Evolutionary conservation across 2,888 invertebrate genomes (phyloP), one percentile per base, ranked within the genome.

Genomic region (Drosophila mettleri): DNA sequence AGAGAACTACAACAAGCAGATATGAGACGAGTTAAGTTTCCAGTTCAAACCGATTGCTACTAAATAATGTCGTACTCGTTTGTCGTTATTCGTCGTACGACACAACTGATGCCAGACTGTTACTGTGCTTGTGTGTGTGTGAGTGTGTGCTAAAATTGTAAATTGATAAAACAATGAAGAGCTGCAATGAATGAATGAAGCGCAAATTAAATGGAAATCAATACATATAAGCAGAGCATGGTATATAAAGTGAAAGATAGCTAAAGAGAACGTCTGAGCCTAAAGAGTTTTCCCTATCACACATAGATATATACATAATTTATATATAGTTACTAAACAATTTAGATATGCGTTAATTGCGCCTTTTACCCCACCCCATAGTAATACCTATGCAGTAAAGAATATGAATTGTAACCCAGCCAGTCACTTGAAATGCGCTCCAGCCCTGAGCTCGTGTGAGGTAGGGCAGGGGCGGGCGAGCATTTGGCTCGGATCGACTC

Each of bases 121-220:
- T 7, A 54, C 43, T 45, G 46, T 39, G 14, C 16, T 29, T 61
- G 27, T 62, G 36, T 33, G 9, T 20, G 12, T 64, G 53, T 29
- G 9, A n/a, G 43, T 81, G 69, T 83, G 86, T 71, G 83, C 64
- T 84, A 74, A 84, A 84, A 86, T 84, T 84, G 83, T 86, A 83
- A 84, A 84, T 84, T 84, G 86, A 86, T 86, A 83, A 82, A 79
- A 78, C 80, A 78, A 74, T 70, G 76, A 73, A 71, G 58, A 63
- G 62, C 61, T 62, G 70, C 78, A 81, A 80, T 86, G 75, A 86
- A 86, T 83, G 86, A 84, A 86, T 80, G 83, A 78, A 73, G 65
- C 75, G 86, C 74, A 80, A 83, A 85, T 82, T 68, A 80, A 82
- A 82, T 86, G 75, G 83, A 86, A 83, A 83, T 86, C 83, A 86